Conservation (phyloP, 2,113 vertebrate genomes). For the Nematolebias whitei region DNA sequence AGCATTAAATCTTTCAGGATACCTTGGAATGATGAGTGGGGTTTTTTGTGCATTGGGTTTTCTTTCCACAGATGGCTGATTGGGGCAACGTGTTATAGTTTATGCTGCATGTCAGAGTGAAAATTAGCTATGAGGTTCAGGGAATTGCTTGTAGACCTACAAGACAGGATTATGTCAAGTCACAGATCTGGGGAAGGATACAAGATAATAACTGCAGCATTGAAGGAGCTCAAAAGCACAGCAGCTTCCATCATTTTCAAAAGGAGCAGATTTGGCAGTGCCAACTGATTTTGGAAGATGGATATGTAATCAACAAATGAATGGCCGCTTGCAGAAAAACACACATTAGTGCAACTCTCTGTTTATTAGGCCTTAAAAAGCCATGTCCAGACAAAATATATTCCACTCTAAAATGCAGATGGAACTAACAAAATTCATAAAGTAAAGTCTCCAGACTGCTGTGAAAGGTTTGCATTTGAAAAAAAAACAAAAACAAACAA, state of each 20-base stretch:
- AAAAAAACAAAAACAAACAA: no score
- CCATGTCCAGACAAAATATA: not conserved
- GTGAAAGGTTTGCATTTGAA: not conserved
- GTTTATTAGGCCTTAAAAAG: not conserved
- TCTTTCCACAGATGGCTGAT: not conserved
- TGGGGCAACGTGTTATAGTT: not conserved
- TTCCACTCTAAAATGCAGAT: not conserved
- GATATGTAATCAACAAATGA: not conserved
- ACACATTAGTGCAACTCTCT: not conserved
- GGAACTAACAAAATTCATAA: not conserved
- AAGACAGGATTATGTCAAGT: not conserved
- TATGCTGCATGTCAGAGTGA: slow-evolving; percentile 3
- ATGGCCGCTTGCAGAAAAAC: not conserved
- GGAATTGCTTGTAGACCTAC: not conserved
- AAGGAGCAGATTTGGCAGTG: not conserved
- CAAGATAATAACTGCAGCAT: not conserved
- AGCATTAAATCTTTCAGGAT: not conserved
- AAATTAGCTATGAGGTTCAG: slow-evolving; percentile 1
- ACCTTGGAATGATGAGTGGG: not conserved
- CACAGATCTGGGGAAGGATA: not conserved
- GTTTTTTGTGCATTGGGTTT: not conserved
- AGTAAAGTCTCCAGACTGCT: not conserved
- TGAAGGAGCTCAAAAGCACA: not conserved
- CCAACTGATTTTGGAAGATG: not conserved
- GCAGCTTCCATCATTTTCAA: not conserved